A percentile compares a stretch with the other conserved stretches of the same genome.
Evolutionary conservation across 2,888 invertebrate species (phyloP).

Genomic region (Flexamia atlantica): DNA sequence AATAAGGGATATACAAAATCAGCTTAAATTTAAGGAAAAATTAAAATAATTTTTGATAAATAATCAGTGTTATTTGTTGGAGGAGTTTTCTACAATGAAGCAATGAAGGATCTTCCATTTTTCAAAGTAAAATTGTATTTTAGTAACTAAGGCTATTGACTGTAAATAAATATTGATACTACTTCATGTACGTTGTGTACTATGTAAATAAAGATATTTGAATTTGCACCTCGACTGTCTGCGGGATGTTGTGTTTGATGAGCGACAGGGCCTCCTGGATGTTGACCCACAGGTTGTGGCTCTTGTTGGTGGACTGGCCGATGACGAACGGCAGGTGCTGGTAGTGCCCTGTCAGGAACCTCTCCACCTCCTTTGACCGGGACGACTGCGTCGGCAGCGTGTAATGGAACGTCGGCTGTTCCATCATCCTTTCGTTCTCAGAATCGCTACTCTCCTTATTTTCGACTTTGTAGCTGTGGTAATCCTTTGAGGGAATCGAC

Average conservation of each 20-base stretch:
- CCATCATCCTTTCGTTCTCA: neutral
- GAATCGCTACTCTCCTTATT: neutral
- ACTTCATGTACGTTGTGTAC: too few species aligned
- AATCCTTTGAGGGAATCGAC: neutral
- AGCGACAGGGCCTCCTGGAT: constrained; percentile 54
- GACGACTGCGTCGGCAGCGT: constrained; percentile 46
- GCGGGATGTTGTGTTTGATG: constrained; percentile 47
- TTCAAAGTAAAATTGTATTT: too few species aligned
- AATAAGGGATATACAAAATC: too few species aligned
- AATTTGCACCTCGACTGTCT: constrained; percentile 1
- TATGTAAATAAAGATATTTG: too few species aligned
- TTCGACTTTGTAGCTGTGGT: neutral
- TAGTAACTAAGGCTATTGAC: too few species aligned
- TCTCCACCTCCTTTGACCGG: constrained; percentile 48
- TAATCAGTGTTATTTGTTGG: too few species aligned
- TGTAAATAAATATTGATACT: too few species aligned
- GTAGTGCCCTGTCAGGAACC: constrained; percentile 2
- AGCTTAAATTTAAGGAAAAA: too few species aligned
- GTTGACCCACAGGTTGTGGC: constrained; percentile 59
- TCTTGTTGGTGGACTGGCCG: constrained; percentile 58
- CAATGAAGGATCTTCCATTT: too few species aligned
- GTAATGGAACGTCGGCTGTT: constrained; percentile 36
- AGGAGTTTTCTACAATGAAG: too few species aligned
- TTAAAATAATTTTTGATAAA: too few species aligned
- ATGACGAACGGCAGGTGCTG: constrained; percentile 52